phyloP scores from a whole-genome alignment of 2,888 invertebrate genomes.

The Dascillus cervinus region DNA sequence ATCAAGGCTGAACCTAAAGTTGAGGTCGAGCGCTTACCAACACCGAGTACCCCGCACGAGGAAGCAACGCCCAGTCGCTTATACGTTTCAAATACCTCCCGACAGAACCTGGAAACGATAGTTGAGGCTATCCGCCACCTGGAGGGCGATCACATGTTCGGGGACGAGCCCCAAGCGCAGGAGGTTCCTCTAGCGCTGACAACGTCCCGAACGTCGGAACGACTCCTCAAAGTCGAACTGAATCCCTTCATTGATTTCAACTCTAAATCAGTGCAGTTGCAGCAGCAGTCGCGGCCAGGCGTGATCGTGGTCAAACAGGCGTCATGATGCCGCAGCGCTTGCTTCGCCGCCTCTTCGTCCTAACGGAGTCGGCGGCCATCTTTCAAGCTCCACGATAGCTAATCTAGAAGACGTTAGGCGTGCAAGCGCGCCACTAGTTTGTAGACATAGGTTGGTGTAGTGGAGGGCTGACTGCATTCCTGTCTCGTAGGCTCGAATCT shows the following conservation, averaged over 20 bases:
- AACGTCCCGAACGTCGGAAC: constrained; percentile 34
- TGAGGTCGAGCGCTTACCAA: constrained; percentile 60
- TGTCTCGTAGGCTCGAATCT: constrained; percentile 14
- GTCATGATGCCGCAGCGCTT: constrained; percentile 58
- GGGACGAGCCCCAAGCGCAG: constrained; percentile 55
- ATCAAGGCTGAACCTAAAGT: constrained; percentile 85
- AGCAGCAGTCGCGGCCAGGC: constrained; percentile 72
- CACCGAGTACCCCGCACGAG: constrained; percentile 45
- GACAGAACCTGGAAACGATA: constrained; percentile 95
- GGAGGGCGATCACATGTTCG: constrained; percentile 91
- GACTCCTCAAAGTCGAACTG: constrained; percentile 50
- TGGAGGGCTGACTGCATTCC: constrained; percentile 10
- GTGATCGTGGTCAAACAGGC: constrained; percentile 84
- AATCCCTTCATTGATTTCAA: constrained; percentile 57
- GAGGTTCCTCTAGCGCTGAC: constrained; percentile 55
- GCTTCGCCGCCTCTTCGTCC: constrained; percentile 29
- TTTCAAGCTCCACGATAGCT: constrained; percentile 13
- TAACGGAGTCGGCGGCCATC: constrained; percentile 12
- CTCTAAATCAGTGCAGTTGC: constrained; percentile 39
- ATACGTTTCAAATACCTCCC: constrained; percentile 65
- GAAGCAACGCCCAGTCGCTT: constrained; percentile 47
- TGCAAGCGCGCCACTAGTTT: constrained; percentile 15
- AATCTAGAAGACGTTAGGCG: constrained; percentile 18
- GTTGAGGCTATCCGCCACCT: constrained; percentile 97
- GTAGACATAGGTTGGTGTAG: constrained; percentile 1